A percentile compares a stretch with the other conserved stretches of the same genome.
Conservation (phyloP, 2,888 invertebrate species). For the Gymnoscelis rufifasciata region DNA sequence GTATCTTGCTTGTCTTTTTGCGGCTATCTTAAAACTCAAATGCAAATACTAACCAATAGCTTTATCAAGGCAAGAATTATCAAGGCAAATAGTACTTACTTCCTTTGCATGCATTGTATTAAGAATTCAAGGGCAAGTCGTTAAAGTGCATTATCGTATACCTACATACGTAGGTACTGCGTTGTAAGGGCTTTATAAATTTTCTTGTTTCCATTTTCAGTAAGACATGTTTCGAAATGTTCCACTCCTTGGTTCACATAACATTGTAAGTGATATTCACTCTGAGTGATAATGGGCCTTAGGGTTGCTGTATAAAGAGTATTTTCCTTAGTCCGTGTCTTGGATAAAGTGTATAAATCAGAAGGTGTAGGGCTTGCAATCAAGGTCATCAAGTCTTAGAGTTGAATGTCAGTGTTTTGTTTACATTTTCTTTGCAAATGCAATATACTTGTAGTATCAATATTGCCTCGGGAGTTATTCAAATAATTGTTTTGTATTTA, state of each 20-base stretch:
- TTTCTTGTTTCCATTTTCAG: constrained; percentile 78
- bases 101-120: constrained; percentile 9
- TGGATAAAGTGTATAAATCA: constrained; percentile 14
- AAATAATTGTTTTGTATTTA: no score
- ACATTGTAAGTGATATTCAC: constrained; percentile 23
- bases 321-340: constrained; percentile 19
- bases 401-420: constrained; percentile 72
- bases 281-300: constrained; percentile 21
- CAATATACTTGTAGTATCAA: constrained; percentile 9
- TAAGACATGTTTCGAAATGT: constrained; percentile 60
- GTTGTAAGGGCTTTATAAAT: constrained; percentile 32
- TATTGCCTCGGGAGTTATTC: no score
- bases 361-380: constrained; percentile 49
- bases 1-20: no score
- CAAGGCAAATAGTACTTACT: constrained; percentile 6
- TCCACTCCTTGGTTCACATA: constrained; percentile 41
- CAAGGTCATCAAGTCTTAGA: constrained; percentile 69
- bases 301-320: constrained; percentile 8
- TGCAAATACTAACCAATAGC: neutral
- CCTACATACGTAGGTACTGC: neutral
- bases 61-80: neutral
- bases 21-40: no score
- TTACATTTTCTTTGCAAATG: constrained; percentile 44
- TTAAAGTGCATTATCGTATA: constrained; percentile 19
- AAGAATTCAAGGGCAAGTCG: constrained; percentile 50